Conservation (phyloP, 1,140 invertebrate species). For the Rhopalosiphum padi region DNA sequence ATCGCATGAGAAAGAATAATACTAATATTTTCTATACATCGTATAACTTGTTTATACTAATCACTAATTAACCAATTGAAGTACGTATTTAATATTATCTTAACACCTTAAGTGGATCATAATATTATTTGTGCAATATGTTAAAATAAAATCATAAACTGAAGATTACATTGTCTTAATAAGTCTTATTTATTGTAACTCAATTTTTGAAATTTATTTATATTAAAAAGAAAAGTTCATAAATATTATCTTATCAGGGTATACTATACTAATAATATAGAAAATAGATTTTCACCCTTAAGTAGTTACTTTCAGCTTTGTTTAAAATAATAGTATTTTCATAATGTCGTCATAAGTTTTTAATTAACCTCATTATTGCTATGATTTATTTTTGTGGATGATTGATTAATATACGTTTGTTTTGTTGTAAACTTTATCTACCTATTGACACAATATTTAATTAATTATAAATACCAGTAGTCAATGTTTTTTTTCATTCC, state of each 20-base stretch:
- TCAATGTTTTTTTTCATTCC: background rate
- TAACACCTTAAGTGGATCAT: background rate
- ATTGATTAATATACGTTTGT: background rate
- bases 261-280: background rate
- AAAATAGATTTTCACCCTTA: background rate
- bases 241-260: background rate
- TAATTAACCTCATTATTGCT: background rate
- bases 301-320: background rate
- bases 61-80: background rate
- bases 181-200: background rate
- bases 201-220: background rate
- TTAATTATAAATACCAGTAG: background rate
- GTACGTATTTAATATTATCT: background rate
- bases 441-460: background rate
- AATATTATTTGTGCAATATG: background rate
- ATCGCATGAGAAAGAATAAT: background rate
- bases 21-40: background rate
- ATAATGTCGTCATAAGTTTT: background rate
- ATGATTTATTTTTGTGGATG: background rate
- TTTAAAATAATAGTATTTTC: background rate
- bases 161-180: conserved; percentile 4
- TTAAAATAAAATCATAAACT: conserved; percentile 3
- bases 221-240: background rate
- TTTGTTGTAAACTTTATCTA: background rate
- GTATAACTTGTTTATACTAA: background rate